A percentile compares a stretch with the other conserved stretches of the same genome.
Conservation (phyloP, 2,888 invertebrate species). For the Hemistola chrysoprasaria region DNA sequence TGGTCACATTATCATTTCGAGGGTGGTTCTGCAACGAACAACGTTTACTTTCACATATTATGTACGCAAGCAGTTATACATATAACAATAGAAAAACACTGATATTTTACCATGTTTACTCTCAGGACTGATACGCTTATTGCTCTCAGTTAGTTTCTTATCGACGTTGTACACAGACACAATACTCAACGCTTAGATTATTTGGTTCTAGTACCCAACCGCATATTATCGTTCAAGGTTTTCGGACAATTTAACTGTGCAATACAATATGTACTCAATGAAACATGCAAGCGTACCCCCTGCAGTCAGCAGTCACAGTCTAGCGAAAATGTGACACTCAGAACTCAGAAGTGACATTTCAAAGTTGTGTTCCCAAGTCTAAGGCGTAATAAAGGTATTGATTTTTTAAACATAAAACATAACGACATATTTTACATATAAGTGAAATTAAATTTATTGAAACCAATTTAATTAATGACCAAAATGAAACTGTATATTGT, state of each 20-base stretch:
- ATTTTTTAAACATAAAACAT: too few species aligned
- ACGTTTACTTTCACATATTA: constrained; percentile 51
- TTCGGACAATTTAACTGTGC: constrained; percentile 43
- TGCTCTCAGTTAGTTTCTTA: neutral
- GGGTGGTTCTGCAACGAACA: constrained; percentile 61
- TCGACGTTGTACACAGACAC: constrained; percentile 14
- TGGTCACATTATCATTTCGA: constrained; percentile 57
- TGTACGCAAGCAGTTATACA: constrained; percentile 57
- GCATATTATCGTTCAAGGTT: constrained; percentile 56
- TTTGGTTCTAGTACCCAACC: constrained; percentile 36
- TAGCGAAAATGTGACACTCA: constrained; percentile 1
- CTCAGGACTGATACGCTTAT: constrained; percentile 5
- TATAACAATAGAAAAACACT: constrained; percentile 57
- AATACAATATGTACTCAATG: too few species aligned
- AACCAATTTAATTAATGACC: too few species aligned
- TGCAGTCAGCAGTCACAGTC: constrained; percentile 8
- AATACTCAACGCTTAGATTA: constrained; percentile 37
- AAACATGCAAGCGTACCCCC: constrained; percentile 42
- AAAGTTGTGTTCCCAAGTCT: too few species aligned
- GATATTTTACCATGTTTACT: constrained; percentile 45
- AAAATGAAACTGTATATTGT: too few species aligned
- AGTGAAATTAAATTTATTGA: too few species aligned
- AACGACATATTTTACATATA: too few species aligned
- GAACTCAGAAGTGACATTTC: neutral
- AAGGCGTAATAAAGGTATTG: too few species aligned